Evolutionary conservation across 2,888 invertebrate species (phyloP), one percentile per base, ranked within the genome.

Genomic region (Cheilosia scutellata): DNA sequence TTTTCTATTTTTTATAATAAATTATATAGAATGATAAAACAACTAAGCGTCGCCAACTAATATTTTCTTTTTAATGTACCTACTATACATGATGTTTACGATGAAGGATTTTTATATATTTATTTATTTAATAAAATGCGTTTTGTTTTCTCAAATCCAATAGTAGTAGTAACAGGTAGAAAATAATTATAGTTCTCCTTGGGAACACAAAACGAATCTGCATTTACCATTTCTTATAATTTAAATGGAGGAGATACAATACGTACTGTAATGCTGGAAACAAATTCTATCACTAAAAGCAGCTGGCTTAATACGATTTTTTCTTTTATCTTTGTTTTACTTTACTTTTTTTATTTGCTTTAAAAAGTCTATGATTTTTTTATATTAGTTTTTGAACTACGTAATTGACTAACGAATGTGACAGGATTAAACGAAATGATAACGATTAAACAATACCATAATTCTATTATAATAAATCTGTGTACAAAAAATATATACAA

Each of bases 401-500:
- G 29, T 4, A 7, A 25, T 65, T 49, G 49, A 37, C 16, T 25
- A 27, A 40, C 16, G 27, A 2, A 40, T n/a, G 37, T 37, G 40
- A 11, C 27, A 16, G 25, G 7, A 29, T 42, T 9, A 20, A 51
- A 71, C 4, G 58, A 60, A 37, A 68, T 44, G 68, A 71, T 27
- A 51, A 60, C 9, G 58, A 60, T 29, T 13, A 20, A 71, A 29
- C 1, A 49, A 63, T 5, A 40, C n/a, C n/a, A 13, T 13, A 71
- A 40, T 42, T 68, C 11, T 31, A 55, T 55, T 55, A 53, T 16
- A 51, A 42, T 13, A 60, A 16, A 58, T 57, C 5, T 37, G 37
- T 58, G 37, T 58, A 49, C 25, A 55, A 57, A 44, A n/a, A 1
- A 16, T 49, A 49, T 51, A n/a, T 11, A 47, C 9, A 11, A 65